Evolutionary conservation across 1,140 invertebrate genomes (phyloP).

Genomic region (Anadara kagoshimensis): DNA sequence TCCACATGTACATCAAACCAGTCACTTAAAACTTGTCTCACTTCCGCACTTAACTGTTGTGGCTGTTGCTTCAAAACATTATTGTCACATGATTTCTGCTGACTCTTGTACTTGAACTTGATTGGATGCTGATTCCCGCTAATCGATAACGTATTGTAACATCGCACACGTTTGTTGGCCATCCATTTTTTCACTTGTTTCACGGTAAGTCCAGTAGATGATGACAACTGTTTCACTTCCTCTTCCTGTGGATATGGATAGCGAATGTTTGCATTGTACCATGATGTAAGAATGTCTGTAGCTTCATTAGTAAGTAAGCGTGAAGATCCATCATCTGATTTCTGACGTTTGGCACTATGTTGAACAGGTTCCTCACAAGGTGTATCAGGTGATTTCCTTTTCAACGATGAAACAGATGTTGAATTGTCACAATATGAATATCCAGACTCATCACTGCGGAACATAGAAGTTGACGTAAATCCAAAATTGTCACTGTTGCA

Average conservation of each 20-base stretch:
- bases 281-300: constrained; percentile 47
- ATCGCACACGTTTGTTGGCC: constrained; percentile 64
- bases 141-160: constrained; percentile 65
- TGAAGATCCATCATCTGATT: too few relatives aligned
- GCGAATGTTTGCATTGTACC: constrained; percentile 59
- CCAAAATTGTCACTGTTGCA: too few relatives aligned
- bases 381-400: too few relatives aligned
- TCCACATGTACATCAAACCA: constrained; percentile 61
- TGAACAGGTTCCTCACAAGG: too few relatives aligned
- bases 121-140: constrained; percentile 64
- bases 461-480: too few relatives aligned
- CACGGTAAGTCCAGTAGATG: constrained; percentile 43
- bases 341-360: too few relatives aligned
- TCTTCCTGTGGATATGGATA: constrained; percentile 62
- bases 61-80: constrained; percentile 30
- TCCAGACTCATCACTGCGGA: too few relatives aligned
- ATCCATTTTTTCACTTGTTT: constrained; percentile 68
- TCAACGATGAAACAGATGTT: too few relatives aligned
- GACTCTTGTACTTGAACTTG: constrained; percentile 55
- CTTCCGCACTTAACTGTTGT: constrained; percentile 46
- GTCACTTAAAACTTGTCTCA: constrained; percentile 55
- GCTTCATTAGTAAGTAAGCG: constrained; percentile 39
- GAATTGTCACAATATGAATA: too few relatives aligned
- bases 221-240: constrained; percentile 46
- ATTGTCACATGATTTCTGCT: constrained; percentile 19